Evolutionary conservation across 2,113 vertebrate species (phyloP).

Genomic region (Stercorarius parasiticus): DNA sequence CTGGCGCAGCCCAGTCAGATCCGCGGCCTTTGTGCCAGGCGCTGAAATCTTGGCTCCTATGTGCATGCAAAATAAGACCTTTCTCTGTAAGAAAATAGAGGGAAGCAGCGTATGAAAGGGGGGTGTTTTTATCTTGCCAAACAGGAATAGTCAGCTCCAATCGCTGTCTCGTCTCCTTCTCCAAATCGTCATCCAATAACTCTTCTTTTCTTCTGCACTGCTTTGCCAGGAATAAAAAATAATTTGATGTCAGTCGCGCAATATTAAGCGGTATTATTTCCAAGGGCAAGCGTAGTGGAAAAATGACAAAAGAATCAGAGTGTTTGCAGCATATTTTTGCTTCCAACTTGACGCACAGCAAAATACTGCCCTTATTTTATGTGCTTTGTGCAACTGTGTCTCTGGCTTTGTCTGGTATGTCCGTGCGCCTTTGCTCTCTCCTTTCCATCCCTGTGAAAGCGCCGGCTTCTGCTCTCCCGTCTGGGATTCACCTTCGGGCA

Average conservation of each 20-base stretch:
- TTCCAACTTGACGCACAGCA: neutral
- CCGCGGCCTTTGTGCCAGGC: slow-evolving; percentile 25
- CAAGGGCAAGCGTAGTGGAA: slow-evolving; percentile 38
- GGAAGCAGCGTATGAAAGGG: slow-evolving; percentile 31
- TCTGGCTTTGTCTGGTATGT: neutral
- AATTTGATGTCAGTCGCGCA: neutral
- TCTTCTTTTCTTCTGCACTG: neutral
- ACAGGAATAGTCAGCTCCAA: slow-evolving; percentile 45
- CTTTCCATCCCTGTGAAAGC: neutral
- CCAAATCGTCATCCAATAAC: slow-evolving; percentile 12
- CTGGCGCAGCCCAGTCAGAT: neutral
- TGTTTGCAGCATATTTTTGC: neutral
- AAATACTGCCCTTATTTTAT: neutral
- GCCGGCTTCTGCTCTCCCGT: neutral
- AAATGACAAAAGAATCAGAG: slow-evolving; percentile 50
- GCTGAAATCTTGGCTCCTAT: slow-evolving; percentile 5
- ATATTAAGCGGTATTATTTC: slow-evolving; percentile 27
- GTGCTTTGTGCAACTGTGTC: neutral
- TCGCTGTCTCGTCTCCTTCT: slow-evolving; percentile 15
- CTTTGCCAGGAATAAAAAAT: slow-evolving; percentile 30
- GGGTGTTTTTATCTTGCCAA: slow-evolving; percentile 58
- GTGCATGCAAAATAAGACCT: slow-evolving; percentile 33
- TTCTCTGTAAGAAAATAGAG: slow-evolving; percentile 42
- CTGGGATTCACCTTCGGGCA: neutral
- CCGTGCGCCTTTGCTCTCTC: neutral